Percentiles rank a stretch among this genome's conserved stretches.
Evolutionary conservation across 1,140 invertebrate genomes (phyloP).

Genomic region (Odontomachus brunneus): DNA sequence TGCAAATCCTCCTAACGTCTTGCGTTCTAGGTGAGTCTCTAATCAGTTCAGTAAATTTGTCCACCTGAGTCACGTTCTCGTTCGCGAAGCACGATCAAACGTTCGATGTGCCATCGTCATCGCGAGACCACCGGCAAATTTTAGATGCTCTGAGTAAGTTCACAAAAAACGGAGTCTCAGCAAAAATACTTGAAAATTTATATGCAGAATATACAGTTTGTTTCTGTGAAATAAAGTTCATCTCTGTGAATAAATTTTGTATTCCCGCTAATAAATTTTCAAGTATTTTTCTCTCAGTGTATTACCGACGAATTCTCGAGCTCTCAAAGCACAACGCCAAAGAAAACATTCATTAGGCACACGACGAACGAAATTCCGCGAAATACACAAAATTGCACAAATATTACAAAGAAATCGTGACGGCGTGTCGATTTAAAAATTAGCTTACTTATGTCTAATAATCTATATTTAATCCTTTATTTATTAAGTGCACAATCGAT

Average conservation of each 20-base stretch:
- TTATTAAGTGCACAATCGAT: background rate
- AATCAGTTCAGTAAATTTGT: background rate
- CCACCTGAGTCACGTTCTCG: background rate
- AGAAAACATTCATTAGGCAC: slow-evolving; percentile 9
- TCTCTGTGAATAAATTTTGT: too few relatives aligned
- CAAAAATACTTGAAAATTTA: too few relatives aligned
- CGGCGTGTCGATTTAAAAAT: background rate
- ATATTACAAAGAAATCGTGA: background rate
- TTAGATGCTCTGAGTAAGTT: background rate
- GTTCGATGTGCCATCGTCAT: background rate
- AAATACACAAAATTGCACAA: too few relatives aligned
- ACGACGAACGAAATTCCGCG: background rate
- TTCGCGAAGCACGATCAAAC: too few relatives aligned
- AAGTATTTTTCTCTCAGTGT: too few relatives aligned
- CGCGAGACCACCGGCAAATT: background rate
- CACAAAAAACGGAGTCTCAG: too few relatives aligned
- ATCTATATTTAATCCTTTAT: background rate
- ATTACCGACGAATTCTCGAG: background rate
- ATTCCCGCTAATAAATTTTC: too few relatives aligned
- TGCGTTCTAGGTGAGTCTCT: slow-evolving; percentile 46
- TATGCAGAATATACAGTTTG: too few relatives aligned
- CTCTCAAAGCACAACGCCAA: slow-evolving; percentile 1
- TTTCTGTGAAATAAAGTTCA: too few relatives aligned
- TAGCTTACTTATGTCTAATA: slow-evolving; percentile 5
- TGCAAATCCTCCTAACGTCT: slow-evolving; percentile 27